Evolutionary conservation across 2,113 vertebrate genomes (phyloP).

Genomic region (Festucalex cinctus): DNA sequence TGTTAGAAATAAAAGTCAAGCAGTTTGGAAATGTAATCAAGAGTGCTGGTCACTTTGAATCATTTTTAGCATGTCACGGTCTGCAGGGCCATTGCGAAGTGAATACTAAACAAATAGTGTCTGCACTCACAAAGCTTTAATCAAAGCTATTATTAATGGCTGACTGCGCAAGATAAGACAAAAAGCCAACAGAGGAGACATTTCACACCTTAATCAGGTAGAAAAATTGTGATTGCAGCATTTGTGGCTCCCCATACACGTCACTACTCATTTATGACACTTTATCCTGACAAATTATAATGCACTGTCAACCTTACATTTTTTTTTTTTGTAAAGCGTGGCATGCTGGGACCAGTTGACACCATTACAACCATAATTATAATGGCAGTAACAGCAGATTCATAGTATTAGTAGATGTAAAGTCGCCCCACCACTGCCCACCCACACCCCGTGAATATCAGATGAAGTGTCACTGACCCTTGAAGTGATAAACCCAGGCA

Average conservation of each 20-base stretch:
- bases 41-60: not conserved
- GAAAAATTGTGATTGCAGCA: constrained; percentile 35
- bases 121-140: constrained; percentile 33
- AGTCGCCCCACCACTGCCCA: not conserved
- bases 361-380: constrained; percentile 4
- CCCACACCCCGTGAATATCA: not conserved
- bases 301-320: constrained; percentile 4
- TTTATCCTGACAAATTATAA: constrained; percentile 14
- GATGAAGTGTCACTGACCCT: constrained; percentile 2
- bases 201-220: constrained; percentile 49
- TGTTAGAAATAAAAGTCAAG: not conserved
- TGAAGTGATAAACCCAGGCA: constrained; percentile 4
- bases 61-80: constrained; percentile 5
- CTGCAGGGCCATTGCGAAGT: constrained; percentile 8
- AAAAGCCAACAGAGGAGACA: constrained; percentile 24
- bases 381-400: constrained; percentile 1
- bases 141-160: constrained; percentile 53
- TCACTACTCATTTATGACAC: constrained; percentile 29
- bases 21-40: not conserved
- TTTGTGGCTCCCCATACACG: constrained; percentile 21
- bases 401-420: not conserved
- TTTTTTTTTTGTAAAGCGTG: constrained; percentile 3
- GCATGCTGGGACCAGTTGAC: not conserved
- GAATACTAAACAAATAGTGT: constrained; percentile 26
- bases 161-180: constrained; percentile 33